These are phyloP conservation scores for Semnornis frantzii DNA, from an alignment of 2,113 vertebrate species.

Conservation along the genomic window DNA sequence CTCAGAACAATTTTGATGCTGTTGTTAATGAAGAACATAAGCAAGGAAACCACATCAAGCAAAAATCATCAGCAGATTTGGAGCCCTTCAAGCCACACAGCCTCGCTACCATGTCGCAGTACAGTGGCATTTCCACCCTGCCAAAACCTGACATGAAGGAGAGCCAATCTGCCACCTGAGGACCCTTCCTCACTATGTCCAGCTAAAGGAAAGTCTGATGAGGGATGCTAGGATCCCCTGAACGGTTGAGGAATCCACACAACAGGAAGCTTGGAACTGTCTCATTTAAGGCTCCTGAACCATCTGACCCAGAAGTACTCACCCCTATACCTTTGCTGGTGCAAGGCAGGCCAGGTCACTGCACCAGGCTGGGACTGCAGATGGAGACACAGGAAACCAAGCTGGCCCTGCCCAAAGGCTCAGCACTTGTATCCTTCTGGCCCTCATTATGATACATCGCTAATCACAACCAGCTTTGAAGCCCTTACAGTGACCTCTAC, in stretches of 20 bases:
- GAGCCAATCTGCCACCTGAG: background rate
- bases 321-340: background rate
- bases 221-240: background rate
- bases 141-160: background rate
- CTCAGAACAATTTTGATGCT: background rate
- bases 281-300: background rate
- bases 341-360: background rate
- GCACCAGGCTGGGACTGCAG: background rate
- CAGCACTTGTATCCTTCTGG: background rate
- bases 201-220: background rate
- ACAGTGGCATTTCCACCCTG: background rate
- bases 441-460: background rate
- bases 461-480: background rate
- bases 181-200: background rate
- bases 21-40: background rate
- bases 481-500: background rate
- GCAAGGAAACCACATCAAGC: rapidly evolving
- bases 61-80: background rate
- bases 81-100: background rate
- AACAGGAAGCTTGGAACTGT: background rate
- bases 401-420: background rate
- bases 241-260: background rate
- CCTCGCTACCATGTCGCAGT: rapidly evolving
- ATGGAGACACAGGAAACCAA: background rate
- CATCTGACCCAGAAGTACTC: background rate